These are phyloP conservation scores for Hexactinellida sp. DNA, from an alignment of 37 sponge, comb jelly and placozoan genomes.

Conservation along the genomic window DNA sequence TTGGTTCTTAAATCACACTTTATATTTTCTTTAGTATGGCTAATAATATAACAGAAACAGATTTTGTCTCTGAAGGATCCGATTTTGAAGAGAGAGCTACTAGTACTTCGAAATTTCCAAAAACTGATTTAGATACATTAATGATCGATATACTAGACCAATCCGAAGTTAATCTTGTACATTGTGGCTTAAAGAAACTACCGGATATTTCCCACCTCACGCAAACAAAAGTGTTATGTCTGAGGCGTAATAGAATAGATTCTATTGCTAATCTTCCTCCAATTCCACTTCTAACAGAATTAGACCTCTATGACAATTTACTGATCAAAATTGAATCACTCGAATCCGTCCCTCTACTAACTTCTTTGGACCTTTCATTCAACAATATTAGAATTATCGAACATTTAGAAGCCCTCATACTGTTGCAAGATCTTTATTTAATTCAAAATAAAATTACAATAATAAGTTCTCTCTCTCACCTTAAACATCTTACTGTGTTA, in stretches of 20 bases:
- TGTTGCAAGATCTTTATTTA: neutral
- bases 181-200: neutral
- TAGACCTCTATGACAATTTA: neutral
- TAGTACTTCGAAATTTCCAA: no score
- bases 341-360: neutral
- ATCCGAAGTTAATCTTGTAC: neutral
- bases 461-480: neutral
- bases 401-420: neutral
- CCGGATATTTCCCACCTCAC: neutral
- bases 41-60: no score
- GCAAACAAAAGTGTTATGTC: neutral
- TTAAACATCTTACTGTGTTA: neutral
- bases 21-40: no score
- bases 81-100: no score
- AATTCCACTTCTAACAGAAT: neutral
- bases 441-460: neutral
- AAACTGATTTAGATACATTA: no score
- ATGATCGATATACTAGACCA: no score
- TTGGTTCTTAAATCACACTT: no score
- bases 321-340: neutral
- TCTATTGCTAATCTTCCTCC: neutral
- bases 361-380: neutral
- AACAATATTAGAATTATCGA: neutral
- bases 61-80: no score
- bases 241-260: neutral